These are phyloP conservation scores for Tupaia tana DNA, from an alignment of 2,113 vertebrate genomes.

Conservation along the genomic window DNA sequence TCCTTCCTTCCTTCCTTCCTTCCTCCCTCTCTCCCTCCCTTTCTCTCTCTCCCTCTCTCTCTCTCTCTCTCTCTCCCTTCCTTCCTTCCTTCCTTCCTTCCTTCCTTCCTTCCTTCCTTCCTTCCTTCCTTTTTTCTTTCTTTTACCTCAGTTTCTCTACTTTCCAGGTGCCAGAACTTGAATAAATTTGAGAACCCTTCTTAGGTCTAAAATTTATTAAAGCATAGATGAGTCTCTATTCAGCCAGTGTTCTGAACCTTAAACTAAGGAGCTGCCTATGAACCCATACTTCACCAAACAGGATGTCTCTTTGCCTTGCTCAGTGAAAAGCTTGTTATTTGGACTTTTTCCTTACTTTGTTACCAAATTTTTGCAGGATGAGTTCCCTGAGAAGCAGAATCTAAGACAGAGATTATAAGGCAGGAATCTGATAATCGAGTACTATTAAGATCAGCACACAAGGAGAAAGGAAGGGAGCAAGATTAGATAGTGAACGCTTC, in stretches of 20 bases:
- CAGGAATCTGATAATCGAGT: neutral
- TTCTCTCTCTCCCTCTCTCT: too few species aligned
- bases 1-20: too few species aligned
- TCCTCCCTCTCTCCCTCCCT: too few species aligned
- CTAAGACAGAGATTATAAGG: neutral
- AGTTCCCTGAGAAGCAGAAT: neutral
- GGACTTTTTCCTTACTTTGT: neutral
- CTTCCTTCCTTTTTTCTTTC: too few species aligned
- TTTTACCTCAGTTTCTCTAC: constrained; percentile 6
- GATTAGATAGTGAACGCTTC: neutral
- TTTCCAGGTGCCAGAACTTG: neutral
- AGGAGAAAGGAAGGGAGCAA: neutral
- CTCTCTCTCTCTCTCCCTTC: too few species aligned
- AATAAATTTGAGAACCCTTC: neutral
- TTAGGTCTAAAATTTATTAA: constrained; percentile 5
- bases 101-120: too few species aligned
- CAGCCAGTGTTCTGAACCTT: neutral
- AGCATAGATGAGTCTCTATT: neutral
- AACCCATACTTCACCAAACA: neutral
- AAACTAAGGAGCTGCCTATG: neutral
- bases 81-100: too few species aligned
- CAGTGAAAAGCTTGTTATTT: neutral
- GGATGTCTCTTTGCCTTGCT: neutral
- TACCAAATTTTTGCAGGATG: neutral
- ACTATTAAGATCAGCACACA: neutral